Conservation (phyloP, 2,113 vertebrate species). For the Columba janthina region DNA sequence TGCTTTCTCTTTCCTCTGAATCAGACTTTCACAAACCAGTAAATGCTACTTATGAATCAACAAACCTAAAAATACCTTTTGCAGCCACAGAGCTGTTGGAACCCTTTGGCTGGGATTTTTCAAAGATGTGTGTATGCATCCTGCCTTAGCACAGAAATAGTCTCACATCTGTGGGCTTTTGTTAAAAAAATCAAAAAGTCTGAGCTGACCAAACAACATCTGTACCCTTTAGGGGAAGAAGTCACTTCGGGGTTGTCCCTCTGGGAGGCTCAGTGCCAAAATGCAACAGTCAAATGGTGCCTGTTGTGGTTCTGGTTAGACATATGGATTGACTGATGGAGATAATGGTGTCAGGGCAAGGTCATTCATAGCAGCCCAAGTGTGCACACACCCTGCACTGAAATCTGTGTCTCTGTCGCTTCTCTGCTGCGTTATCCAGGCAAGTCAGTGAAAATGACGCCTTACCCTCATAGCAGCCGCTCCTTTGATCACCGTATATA, state of each 20-base stretch:
- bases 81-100: not conserved
- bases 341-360: not conserved
- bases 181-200: not conserved
- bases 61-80: not conserved
- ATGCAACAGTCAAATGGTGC: not conserved
- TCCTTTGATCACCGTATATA: not conserved
- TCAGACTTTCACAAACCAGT: not conserved
- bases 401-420: not conserved
- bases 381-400: not conserved
- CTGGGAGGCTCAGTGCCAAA: not conserved
- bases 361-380: not conserved
- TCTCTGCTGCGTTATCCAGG: not conserved
- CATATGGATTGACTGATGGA: not conserved
- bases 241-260: not conserved
- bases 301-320: not conserved
- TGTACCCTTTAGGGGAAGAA: not conserved
- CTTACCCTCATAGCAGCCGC: not conserved
- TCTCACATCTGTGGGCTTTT: not conserved
- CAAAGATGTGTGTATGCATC: not conserved
- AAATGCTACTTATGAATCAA: not conserved
- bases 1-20: conserved; percentile 36
- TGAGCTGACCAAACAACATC: not conserved
- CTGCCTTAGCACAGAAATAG: not conserved
- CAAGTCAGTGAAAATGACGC: not conserved
- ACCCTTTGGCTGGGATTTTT: conserved; percentile 9